Base-by-base conservation (phyloP, 1,140 invertebrate species). In the Conus ventricosus region DNA sequence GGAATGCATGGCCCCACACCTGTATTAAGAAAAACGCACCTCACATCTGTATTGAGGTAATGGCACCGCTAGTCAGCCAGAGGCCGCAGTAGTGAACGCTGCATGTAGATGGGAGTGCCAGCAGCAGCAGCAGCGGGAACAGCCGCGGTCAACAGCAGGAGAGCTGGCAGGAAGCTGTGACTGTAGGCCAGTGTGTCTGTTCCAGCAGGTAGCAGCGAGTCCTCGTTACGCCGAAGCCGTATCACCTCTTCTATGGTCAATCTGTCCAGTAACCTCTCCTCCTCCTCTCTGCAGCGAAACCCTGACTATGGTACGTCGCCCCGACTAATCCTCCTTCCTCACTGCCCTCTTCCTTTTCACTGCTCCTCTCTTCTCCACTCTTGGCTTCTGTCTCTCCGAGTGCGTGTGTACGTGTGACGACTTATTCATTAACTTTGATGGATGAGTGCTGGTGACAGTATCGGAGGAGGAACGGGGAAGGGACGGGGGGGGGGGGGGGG, bases 191-290 rank as follows among this genome's bases (percentile, higher is more conserved):
- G 51, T 81, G 80, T 81, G 80, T 39, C 39, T 89, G 80, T 92
- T 92, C 81, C 91, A 93, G 93, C 92, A 86, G 93, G 93, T 89
- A 93, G 93, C 91, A 80, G 80, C 15, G 92, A 93, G 84, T 87
- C 91, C 23, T 92, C 93, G 8, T 90, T 93, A 87, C 89, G 93
- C 78, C 88, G 93, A 86, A 91, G 91, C 90, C 91, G 90, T 87
- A 90, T 92, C 87, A 91, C 92, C 4, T 89, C 91, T 15, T 92
- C 92, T 84, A 92, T 93, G 92, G 90, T 93, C 71, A 93, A 93
- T 91, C 89, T 93, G n/a, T 91, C 91, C 88, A 90, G 90, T 89
- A 87, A 85, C 83, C 88, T 54, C 53, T 39, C 85, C 76, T 39
- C 82, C 55, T 83, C 81, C 82, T 84, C 88, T 84, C 67, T 89